Evolutionary conservation across 2,888 invertebrate species (phyloP).

Genomic region (Uloborus plumipes): DNA sequence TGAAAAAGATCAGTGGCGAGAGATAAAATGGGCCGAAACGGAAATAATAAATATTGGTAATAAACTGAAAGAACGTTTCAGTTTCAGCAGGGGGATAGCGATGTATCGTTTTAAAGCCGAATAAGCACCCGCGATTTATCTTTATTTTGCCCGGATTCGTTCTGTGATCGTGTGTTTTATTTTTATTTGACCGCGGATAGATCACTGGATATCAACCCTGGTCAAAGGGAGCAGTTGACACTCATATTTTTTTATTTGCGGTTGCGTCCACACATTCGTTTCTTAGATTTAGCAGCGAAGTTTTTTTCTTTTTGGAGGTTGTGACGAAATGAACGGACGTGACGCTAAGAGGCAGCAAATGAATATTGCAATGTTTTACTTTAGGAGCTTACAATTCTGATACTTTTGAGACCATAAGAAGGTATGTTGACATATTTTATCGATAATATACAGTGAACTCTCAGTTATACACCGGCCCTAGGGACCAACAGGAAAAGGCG

Average conservation of each 20-base stretch:
- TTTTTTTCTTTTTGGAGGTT: background rate
- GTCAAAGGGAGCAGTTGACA: constrained; percentile 50
- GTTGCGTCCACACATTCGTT: background rate
- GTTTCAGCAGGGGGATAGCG: constrained; percentile 42
- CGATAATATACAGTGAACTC: no score
- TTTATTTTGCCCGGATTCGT: constrained; percentile 37
- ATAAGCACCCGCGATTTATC: constrained; percentile 51
- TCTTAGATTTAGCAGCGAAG: background rate
- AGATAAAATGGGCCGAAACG: constrained; percentile 29
- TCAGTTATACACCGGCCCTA: no score
- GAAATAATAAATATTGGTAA: constrained; percentile 60
- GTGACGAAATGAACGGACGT: no score
- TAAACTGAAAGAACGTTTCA: constrained; percentile 54
- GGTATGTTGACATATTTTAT: no score
- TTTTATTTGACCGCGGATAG: constrained; percentile 32
- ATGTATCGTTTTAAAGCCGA: constrained; percentile 63
- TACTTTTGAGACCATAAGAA: no score
- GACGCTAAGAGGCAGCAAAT: no score
- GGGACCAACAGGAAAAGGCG: no score
- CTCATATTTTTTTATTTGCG: constrained; percentile 17
- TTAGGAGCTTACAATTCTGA: no score
- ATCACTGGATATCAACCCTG: constrained; percentile 41
- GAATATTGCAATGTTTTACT: no score
- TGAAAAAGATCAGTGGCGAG: constrained; percentile 35
- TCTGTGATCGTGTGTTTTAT: constrained; percentile 14